Base-by-base conservation (phyloP, 1,140 invertebrate species). In the Onthophagus taurus region DNA sequence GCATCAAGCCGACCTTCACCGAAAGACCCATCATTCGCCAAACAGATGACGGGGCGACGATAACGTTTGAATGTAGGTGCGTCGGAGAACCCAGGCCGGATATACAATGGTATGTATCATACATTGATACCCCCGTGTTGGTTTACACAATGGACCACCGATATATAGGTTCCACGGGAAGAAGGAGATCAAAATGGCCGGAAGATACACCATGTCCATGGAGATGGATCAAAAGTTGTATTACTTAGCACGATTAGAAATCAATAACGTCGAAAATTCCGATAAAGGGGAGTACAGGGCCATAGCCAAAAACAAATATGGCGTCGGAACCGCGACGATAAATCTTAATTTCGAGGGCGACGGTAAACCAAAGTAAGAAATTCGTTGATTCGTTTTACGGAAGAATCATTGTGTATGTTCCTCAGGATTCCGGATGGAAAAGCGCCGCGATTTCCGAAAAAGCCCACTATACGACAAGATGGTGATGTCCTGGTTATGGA, bases 241-340 rank as follows among this genome's bases (percentile, higher is more conserved):
- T 67, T 87, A 94, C 60, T 76, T 91, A 63, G 85, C 88, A 26
- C 76, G 80, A 60, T 72, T 95, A 55, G 83, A 88, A 70, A 90
- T 96, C 46, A 71, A 66, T 62, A 81, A 78, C 55, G 89, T 95
- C 30, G 80, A 85, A 48, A 84, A 81, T 53, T 69, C 70, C 4
- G 94, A 97, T 66, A 82, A 83, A 54, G 94, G 94, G 48, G 89
- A 94, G 63, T 98, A 97, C 69, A 86, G 82, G 64, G 91, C 89
- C 44, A 73, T 88, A 12, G 93, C 92, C 31, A 89, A 80, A 70
- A 98, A 97, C 69, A 84, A 81, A 60, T 80, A 86, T 53, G 94
- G 94, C 48, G 85, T 91, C 69, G 89, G 89, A 38, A 79, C 84
- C 29, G 89, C 94, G 31, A 93, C 89, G 49, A 94, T 97, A 61